Evolutionary conservation across 2,888 invertebrate species (phyloP), one percentile per base, ranked within the genome.

Genomic region (Marasmarcha lunaedactyla): DNA sequence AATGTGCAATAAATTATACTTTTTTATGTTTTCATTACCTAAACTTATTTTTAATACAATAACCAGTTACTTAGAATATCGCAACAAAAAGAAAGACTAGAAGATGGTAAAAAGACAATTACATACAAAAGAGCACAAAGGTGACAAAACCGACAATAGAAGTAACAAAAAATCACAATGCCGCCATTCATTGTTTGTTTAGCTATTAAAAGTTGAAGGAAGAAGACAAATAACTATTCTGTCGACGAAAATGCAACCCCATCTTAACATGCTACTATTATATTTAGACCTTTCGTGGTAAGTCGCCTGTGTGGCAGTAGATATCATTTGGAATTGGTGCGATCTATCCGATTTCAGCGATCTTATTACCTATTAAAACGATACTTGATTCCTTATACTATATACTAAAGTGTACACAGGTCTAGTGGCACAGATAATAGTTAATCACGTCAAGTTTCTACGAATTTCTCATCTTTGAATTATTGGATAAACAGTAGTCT

Each of bases 351-450:
- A 30, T 30, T 74, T 71, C 60, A 64, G 59, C 64, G 63, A 62
- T 71, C 68, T 81, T 77, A 81, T 81, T 81, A 78, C 70, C 74
- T 56, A 78, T 83, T 81, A 83, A 73, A 78, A 78, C 68, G 79
- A 72, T 71, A 83, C 72, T 66, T 63, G 78, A 78, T 73, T 71
- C 57, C 55, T 55, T 57, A 61, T 47, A 58, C 52, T 4, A 30
- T 30, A 20, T 20, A 20, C 4, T 20, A n/a, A n/a, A n/a, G n/a
- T n/a, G n/a, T n/a, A n/a, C n/a, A n/a, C n/a, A n/a, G n/a, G n/a
- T n/a, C n/a, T n/a, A n/a, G n/a, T n/a, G n/a, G n/a, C n/a, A n/a
- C n/a, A n/a, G n/a, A n/a, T n/a, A n/a, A n/a, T n/a, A n/a, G n/a
- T n/a, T n/a, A n/a, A n/a, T n/a, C n/a, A n/a, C n/a, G n/a, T n/a